phyloP scores from a whole-genome alignment of 2,888 invertebrate species.

The Metallyticus violacea region DNA sequence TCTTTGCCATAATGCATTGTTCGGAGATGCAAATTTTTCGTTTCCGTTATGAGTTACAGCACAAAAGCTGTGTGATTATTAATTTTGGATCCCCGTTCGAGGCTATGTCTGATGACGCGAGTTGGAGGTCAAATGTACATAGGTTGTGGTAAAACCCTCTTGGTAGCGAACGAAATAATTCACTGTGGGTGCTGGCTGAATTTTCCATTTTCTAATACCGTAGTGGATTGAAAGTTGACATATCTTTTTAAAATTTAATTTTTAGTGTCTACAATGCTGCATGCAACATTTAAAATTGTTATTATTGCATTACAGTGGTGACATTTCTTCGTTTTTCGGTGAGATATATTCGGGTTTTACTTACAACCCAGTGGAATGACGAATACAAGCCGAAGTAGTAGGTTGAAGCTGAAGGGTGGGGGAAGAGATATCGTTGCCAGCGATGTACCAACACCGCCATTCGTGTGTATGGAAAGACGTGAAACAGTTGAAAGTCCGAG shows the following conservation, averaged over 20 bases:
- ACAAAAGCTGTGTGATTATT: no score
- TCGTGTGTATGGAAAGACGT: constrained; percentile 20
- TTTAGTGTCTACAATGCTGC: no score
- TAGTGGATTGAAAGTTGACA: not conserved
- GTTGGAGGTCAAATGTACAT: constrained; percentile 21
- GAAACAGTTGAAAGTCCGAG: constrained; percentile 15
- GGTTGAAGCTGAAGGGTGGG: not conserved
- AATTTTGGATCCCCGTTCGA: not conserved
- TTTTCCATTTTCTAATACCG: not conserved
- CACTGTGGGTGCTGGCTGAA: not conserved
- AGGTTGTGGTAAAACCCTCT: not conserved
- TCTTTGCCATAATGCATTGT: not conserved
- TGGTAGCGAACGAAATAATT: not conserved
- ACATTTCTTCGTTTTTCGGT: not conserved
- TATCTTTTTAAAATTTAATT: not conserved
- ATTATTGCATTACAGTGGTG: not conserved
- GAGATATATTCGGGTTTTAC: not conserved
- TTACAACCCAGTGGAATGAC: not conserved
- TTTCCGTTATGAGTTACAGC: no score
- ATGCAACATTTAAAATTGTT: not conserved
- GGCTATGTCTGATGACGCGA: not conserved
- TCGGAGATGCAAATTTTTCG: not conserved
- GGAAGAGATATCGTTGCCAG: not conserved
- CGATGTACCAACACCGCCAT: not conserved
- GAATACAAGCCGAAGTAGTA: not conserved